Evolutionary conservation across 1,140 invertebrate species (phyloP).

Genomic region (Hestina assimilis): DNA sequence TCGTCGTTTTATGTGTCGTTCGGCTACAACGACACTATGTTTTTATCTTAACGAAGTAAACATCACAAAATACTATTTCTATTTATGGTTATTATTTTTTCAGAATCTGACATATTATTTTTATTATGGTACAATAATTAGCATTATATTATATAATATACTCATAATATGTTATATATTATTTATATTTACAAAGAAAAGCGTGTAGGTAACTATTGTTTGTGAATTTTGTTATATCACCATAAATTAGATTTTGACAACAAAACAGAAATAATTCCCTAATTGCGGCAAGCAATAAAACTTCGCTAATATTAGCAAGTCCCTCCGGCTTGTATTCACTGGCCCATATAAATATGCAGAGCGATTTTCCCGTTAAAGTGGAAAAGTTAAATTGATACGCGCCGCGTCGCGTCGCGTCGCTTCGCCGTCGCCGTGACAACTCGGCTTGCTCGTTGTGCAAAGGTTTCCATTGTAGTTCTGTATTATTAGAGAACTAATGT

Average conservation of each 20-base stretch:
- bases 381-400: constrained; percentile 10
- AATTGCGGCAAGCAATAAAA: constrained; percentile 1
- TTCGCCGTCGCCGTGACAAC: neutral
- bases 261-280: neutral
- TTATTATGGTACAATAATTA: too few species aligned
- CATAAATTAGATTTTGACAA: neutral
- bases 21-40: too few species aligned
- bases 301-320: neutral
- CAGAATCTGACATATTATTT: too few species aligned
- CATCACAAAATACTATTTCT: too few species aligned
- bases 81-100: too few species aligned
- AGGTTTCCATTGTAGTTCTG: neutral
- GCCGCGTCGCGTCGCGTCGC: neutral
- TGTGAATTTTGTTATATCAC: too few species aligned
- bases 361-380: constrained; percentile 10
- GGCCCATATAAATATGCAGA: constrained; percentile 8
- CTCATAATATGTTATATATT: too few species aligned
- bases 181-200: too few species aligned
- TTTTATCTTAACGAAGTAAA: too few species aligned
- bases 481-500: neutral
- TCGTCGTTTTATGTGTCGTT: too few species aligned
- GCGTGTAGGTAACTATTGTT: too few species aligned
- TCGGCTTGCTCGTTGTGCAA: neutral
- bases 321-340: neutral
- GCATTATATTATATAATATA: too few species aligned